A percentile compares a stretch with the other conserved stretches of the same genome.
Conservation (phyloP, 2,888 invertebrate species). For the Daptonema setosum region DNA sequence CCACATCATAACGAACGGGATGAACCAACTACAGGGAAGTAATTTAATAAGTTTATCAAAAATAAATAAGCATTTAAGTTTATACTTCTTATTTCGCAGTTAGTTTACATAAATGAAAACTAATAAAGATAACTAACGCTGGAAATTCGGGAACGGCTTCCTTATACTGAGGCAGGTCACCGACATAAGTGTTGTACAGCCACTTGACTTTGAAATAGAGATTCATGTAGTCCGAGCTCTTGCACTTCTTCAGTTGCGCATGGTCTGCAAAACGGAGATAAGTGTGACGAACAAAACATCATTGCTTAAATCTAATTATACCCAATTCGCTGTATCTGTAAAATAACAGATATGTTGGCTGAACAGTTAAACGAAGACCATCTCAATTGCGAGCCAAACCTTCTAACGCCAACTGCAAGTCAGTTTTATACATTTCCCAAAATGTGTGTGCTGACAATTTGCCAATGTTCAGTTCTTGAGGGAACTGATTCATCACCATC, state of each 20-base stretch:
- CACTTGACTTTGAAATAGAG: slow-evolving; percentile 96
- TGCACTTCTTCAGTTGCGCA: slow-evolving; percentile 78
- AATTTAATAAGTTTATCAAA: background rate
- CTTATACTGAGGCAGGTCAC: slow-evolving; percentile 87
- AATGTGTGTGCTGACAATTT: slow-evolving; percentile 87
- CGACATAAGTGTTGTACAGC: slow-evolving; percentile 90
- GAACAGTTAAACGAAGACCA: too few species aligned
- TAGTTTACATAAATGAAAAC: too few species aligned
- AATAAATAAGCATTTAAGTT: background rate
- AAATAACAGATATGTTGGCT: too few species aligned
- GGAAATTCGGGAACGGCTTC: slow-evolving; percentile 94
- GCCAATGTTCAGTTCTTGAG: slow-evolving; percentile 93
- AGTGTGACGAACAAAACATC: background rate
- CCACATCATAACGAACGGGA: slow-evolving; percentile 99
- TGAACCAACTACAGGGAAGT: slow-evolving; percentile 54
- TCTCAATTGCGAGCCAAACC: too few species aligned
- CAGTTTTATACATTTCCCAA: slow-evolving; percentile 84
- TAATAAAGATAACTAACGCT: slow-evolving; percentile 36
- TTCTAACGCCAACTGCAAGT: slow-evolving; percentile 79
- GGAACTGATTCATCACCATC: slow-evolving; percentile 91
- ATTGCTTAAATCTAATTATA: background rate
- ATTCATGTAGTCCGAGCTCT: slow-evolving; percentile 98
- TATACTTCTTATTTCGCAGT: background rate
- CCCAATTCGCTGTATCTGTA: background rate
- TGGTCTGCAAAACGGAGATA: slow-evolving; percentile 43